Evolutionary conservation across 2,888 invertebrate genomes (phyloP).

Genomic region (Sepioteuthis lessoniana): DNA sequence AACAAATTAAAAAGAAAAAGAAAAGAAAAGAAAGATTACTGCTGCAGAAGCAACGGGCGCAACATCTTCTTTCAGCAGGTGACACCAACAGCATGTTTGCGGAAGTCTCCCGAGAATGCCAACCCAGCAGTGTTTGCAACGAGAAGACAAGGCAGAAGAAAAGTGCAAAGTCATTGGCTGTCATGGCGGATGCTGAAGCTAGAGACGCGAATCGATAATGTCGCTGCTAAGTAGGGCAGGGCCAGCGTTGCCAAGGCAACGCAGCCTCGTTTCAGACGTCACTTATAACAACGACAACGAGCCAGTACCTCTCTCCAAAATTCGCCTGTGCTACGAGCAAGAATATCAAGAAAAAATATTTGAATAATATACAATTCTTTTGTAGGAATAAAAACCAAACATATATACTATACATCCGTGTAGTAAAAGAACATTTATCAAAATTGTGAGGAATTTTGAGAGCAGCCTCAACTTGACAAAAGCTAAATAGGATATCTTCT

Average conservation of each 20-base stretch:
- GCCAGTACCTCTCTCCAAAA: neutral
- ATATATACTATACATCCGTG: no score
- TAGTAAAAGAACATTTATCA: neutral
- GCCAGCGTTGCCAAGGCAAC: conserved; percentile 21
- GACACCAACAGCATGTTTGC: neutral
- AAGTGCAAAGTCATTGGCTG: neutral
- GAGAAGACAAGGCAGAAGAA: neutral
- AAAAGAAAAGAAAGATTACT: neutral
- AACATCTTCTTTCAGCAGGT: neutral
- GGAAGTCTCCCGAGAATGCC: neutral
- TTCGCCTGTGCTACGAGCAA: neutral
- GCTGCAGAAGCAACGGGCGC: neutral
- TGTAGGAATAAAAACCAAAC: neutral
- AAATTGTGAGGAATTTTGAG: neutral
- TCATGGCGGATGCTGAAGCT: neutral
- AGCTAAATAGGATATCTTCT: neutral
- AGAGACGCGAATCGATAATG: conserved; percentile 8
- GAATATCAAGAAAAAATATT: neutral
- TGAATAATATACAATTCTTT: neutral
- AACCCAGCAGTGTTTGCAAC: neutral
- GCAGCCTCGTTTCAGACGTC: neutral
- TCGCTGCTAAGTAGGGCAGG: neutral
- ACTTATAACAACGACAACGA: neutral
- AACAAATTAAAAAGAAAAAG: neutral
- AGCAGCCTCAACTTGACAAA: neutral